Percentiles rank a stretch among this genome's conserved stretches.
Conservation (phyloP, 2,113 vertebrate genomes). For the Ameiurus melas region DNA sequence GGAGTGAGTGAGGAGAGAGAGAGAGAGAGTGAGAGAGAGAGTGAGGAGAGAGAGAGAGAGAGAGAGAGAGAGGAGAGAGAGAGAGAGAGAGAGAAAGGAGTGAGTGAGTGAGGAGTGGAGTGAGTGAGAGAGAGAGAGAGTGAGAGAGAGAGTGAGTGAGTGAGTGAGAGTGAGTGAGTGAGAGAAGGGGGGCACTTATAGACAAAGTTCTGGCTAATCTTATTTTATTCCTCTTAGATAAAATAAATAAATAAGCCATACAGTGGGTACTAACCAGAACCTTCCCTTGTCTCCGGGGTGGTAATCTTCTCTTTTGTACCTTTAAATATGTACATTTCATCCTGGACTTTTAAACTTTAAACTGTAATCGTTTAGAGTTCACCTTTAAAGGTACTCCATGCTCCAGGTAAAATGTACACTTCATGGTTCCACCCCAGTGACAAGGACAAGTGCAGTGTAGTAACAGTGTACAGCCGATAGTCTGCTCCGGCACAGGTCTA, state of each 20-base stretch:
- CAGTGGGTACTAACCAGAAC: neutral
- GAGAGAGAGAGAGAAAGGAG: neutral
- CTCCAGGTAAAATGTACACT: neutral
- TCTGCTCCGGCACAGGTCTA: neutral
- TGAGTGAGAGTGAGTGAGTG: no score
- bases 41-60: neutral
- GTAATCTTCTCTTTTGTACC: neutral
- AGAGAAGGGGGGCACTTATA: neutral
- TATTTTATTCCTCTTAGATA: neutral
- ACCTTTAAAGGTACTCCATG: neutral
- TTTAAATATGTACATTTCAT: no score
- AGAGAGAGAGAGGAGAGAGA: neutral
- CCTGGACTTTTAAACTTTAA: neutral
- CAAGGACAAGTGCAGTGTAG: neutral
- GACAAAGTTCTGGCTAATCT: neutral
- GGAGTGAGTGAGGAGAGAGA: no score
- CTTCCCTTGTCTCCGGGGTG: neutral
- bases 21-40: no score
- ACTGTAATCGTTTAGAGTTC: neutral
- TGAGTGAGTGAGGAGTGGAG: no score
- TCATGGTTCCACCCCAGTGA: neutral
- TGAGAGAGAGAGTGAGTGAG: neutral
- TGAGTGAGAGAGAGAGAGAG: neutral
- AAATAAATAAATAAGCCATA: neutral
- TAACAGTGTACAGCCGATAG: neutral